Evolutionary conservation across 2,113 vertebrate species (phyloP), one percentile per base, ranked within the genome.

Genomic region (Morone chrysops): DNA sequence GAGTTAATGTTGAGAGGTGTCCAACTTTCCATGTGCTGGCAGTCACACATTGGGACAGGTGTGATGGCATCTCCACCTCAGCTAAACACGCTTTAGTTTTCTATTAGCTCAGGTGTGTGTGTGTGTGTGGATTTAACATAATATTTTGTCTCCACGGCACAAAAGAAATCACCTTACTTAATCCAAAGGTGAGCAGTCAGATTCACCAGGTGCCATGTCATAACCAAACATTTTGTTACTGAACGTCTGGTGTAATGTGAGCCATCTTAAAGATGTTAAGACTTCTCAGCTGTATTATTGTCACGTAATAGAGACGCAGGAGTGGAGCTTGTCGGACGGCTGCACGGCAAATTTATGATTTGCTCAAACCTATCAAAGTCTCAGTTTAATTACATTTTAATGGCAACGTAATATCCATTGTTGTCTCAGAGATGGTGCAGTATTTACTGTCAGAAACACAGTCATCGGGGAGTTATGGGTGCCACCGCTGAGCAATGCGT

Each of bases 1-100:
- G 73, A 84, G 80, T 84, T 83, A 65, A 75, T 17, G 82, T 81
- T 78, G 82, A 82, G 78, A 85, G 68, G 70, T 82, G 74, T 85
- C 74, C 80, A 91, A 92, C 91, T 93, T 93, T 85, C 80, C 86
- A 84, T 89, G 90, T 89, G 85, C 72, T 78, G 70, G 82, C 70
- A 70, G 70, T 76, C 81, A 50, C 54, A 80, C 81, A 87, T 18
- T 51, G 47, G 76, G 75, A 83, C 90, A 92, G 85, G 87, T 92
- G 91, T 91, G 72, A 78, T 85, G 76, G 69, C 86, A 89, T 87
- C 70, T 79, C 65, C 47, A 43, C 80, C 40, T 62, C 38, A 17
- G 43, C 25, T 80, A 14, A 74, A 68, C 84, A 72, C 61, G 38
- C 59, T 54, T 20, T 10, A 48, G 71, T 80, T 80, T 31, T 65